Conservation (phyloP, 2,797 vertebrate genomes). For the Cygnus olor region DNA sequence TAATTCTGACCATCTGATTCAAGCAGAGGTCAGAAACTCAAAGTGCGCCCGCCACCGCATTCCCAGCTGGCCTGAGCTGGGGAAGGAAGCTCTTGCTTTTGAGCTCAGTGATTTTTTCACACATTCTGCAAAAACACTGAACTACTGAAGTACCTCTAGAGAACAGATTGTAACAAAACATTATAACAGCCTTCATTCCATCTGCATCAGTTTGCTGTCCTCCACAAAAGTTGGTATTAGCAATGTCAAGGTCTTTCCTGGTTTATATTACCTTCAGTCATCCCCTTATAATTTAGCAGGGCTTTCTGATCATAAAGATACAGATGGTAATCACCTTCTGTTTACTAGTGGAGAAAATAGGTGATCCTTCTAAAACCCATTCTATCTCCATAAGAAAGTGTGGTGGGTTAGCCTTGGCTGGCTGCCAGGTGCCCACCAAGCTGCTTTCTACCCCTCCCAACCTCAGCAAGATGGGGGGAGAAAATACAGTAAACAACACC, state of each 20-base stretch:
- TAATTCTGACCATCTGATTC: neutral
- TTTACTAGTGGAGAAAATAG: neutral
- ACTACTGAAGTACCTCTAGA: neutral
- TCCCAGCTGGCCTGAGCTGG: neutral
- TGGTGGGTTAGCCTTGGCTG: too few relatives aligned
- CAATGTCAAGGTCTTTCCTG: neutral
- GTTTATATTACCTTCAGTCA: neutral
- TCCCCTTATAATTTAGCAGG: neutral
- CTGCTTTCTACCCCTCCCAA: too few relatives aligned
- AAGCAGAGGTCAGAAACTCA: neutral
- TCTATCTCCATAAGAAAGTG: neutral
- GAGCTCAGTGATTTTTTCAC: neutral
- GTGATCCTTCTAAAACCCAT: neutral
- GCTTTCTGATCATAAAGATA: neutral
- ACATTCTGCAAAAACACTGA: neutral
- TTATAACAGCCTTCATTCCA: neutral
- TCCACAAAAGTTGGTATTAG: neutral
- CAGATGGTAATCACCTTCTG: neutral
- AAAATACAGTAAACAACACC: too few relatives aligned
- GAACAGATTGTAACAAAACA: neutral
- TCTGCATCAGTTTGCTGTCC: neutral
- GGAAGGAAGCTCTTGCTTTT: neutral
- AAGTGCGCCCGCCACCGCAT: neutral
- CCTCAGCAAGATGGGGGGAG: too few relatives aligned
- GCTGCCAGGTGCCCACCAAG: too few relatives aligned